A percentile compares a stretch with the other conserved stretches of the same genome.
phyloP scores from a whole-genome alignment of 2,113 vertebrate genomes.

The Ariopsis seemanni region DNA sequence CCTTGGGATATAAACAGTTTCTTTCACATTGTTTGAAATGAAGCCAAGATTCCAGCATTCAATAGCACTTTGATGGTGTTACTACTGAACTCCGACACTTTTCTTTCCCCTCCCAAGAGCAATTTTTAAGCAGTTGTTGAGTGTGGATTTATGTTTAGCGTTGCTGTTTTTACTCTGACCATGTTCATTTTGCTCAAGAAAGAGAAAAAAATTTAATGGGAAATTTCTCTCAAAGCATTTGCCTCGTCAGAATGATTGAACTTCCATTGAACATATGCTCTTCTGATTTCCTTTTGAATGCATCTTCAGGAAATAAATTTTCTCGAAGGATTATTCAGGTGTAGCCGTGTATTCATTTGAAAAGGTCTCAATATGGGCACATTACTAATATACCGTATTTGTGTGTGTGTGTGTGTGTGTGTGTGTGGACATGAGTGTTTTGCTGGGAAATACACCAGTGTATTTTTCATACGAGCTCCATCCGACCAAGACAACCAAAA shows the following conservation, averaged over 20 bases:
- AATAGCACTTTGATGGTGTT: conserved; percentile 42
- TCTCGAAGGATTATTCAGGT: neutral
- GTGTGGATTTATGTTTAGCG: neutral
- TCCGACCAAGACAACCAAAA: too few species aligned
- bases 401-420: too few species aligned
- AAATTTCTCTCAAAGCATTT: neutral
- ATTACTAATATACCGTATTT: neutral
- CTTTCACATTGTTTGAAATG: neutral
- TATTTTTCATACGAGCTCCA: too few species aligned
- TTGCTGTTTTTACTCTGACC: neutral
- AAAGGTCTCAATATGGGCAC: neutral
- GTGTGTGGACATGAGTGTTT: too few species aligned
- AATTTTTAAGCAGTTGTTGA: neutral
- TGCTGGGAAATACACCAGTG: too few species aligned
- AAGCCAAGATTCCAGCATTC: conserved; percentile 1
- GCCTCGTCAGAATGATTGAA: neutral
- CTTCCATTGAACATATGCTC: neutral
- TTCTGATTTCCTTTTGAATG: conserved; percentile 14
- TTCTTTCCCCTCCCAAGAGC: neutral
- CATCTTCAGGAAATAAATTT: conserved; percentile 11
- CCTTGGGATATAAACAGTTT: neutral
- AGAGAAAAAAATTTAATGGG: neutral
- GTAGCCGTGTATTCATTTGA: neutral
- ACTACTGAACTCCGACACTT: neutral
- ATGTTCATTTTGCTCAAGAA: neutral